Base-by-base conservation (phyloP, 2,797 vertebrate species). In the Harpagifer antarcticus region DNA sequence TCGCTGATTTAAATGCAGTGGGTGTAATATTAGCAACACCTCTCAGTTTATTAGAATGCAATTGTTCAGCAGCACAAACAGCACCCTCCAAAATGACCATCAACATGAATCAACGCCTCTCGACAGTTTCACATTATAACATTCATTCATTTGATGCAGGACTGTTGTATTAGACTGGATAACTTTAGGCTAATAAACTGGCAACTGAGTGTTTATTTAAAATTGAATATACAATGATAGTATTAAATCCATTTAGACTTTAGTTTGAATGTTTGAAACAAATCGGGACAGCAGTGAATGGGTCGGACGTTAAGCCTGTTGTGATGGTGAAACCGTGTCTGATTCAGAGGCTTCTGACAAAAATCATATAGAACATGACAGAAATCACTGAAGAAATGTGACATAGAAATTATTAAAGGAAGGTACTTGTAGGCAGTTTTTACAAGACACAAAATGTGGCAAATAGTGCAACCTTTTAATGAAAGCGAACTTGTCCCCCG, bases 301-400 rank as follows among this genome's bases (percentile, higher is more conserved):
- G 56, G 40, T 2, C 4, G 13, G 15, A 53, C 66, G 16, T 43
- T 69, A 27, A 16, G 23, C 15, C 31, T 17, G 44, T 19, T 67
- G 43, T 63, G 31, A 47, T 55, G 2, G 40, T 61, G 23, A 37
- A 89, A 78, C 76, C 79, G 79, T 70, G 62, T 73, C 37, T 72
- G 60, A 81, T 78, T 87, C 72, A 85, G 83, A 86, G 78, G 81
- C 55, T 69, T 83, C 72, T 75, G 66, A 62, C 55, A 74, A 72
- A 66, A 85, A 72, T 81, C 56, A 43, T 57, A 83, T 74, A 20
- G 65, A 63, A 62, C 20, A 19, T 27, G 33, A 82, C 57, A 53
- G 23, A 60, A 71, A 58, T 67, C 54, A 42, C 61, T 14, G 65
- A 59, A 72, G 54, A 66, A 78, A 49, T 19, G 43, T 45, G 62